Conservation (phyloP, 2,888 invertebrate genomes). For the Lamellibrachia satsuma region DNA sequence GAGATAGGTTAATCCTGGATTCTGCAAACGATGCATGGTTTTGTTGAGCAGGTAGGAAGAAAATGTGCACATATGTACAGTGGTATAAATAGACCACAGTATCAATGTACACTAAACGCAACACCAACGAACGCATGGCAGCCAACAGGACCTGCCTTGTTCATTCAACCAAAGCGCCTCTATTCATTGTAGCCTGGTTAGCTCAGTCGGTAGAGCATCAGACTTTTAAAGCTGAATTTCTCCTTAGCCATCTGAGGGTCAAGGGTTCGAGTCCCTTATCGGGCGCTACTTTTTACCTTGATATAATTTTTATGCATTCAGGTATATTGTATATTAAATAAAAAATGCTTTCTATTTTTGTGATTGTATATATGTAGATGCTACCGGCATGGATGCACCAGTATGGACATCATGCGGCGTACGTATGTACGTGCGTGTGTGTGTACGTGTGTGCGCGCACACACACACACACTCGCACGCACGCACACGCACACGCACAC, state of each 20-base stretch:
- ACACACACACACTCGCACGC: not conserved
- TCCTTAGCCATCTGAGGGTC: conserved; percentile 13
- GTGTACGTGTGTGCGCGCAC: not conserved
- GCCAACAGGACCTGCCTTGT: not conserved
- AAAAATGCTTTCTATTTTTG: too few relatives aligned
- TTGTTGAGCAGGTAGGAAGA: too few relatives aligned
- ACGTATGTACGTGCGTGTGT: too few relatives aligned
- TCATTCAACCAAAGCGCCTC: not conserved
- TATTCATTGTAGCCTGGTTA: not conserved
- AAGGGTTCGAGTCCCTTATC: conserved; percentile 17
- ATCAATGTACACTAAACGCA: not conserved
- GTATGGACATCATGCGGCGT: too few relatives aligned
- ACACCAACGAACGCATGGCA: not conserved
- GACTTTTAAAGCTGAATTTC: conserved; percentile 5
- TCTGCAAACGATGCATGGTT: too few relatives aligned
- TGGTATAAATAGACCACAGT: too few relatives aligned
- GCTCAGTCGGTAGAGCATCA: conserved; percentile 13
- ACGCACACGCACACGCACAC: not conserved
- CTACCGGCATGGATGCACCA: too few relatives aligned
- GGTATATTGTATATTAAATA: too few relatives aligned
- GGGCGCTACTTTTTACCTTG: not conserved
- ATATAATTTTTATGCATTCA: too few relatives aligned
- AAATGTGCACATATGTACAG: too few relatives aligned
- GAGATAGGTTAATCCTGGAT: too few relatives aligned
- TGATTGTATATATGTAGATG: too few relatives aligned